phyloP scores from a whole-genome alignment of 2,113 vertebrate genomes.

The Saccopteryx leptura region DNA sequence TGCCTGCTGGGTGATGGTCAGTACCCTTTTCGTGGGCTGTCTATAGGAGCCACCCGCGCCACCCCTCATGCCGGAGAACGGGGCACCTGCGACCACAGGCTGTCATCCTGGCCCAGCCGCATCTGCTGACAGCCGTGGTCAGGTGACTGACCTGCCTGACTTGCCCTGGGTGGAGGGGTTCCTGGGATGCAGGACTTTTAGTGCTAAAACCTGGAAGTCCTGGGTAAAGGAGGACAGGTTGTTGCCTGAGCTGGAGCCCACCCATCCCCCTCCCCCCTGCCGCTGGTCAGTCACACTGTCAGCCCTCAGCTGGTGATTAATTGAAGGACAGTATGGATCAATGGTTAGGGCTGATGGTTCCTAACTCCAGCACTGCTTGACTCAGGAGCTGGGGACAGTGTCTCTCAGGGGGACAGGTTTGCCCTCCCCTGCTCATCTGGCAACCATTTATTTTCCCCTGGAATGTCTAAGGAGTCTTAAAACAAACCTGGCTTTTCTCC shows the following conservation, averaged over 20 bases:
- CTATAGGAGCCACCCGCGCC: not conserved
- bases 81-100: not conserved
- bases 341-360: conserved; percentile 72
- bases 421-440: conserved; percentile 71
- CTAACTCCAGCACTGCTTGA: conserved; percentile 74
- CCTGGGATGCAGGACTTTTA: not conserved
- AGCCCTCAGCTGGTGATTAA: conserved; percentile 73
- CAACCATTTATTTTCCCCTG: conserved; percentile 71
- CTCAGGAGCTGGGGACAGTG: conserved; percentile 74
- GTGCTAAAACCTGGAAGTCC: not conserved
- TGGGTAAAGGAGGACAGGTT: not conserved
- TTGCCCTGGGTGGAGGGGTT: not conserved
- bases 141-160: not conserved
- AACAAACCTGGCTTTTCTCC: conserved; percentile 9
- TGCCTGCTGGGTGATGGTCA: not conserved
- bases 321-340: conserved; percentile 76
- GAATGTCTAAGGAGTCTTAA: conserved; percentile 76
- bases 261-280: conserved; percentile 64
- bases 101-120: not conserved
- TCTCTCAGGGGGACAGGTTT: conserved; percentile 74
- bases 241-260: conserved; percentile 19
- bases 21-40: rapidly evolving
- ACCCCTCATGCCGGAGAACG: not conserved
- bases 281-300: conserved; percentile 66
- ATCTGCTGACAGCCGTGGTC: not conserved